A percentile compares a stretch with the other conserved stretches of the same genome.
phyloP scores from a whole-genome alignment of 2,888 invertebrate genomes.

The Antheraea yamamai region DNA sequence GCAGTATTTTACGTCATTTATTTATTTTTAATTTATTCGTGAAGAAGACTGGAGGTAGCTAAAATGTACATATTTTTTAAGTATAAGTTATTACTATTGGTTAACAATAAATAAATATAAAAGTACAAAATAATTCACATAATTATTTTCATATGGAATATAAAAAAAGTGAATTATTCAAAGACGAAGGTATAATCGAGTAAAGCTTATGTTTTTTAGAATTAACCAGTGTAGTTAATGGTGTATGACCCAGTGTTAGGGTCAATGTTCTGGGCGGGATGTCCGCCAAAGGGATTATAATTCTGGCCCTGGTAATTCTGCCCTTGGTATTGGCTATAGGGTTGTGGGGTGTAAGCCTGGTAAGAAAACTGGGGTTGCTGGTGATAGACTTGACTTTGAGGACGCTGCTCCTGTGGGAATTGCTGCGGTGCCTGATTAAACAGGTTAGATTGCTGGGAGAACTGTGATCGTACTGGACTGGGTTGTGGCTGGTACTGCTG shows the following conservation, averaged over 20 bases:
- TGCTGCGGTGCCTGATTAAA: slow-evolving; percentile 62
- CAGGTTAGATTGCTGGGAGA: slow-evolving; percentile 51
- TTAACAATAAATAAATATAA: slow-evolving; percentile 26
- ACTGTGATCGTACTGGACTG: slow-evolving; percentile 42
- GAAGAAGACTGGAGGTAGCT: neutral
- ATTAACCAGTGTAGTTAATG: slow-evolving; percentile 86
- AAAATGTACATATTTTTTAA: neutral
- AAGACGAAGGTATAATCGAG: slow-evolving; percentile 1
- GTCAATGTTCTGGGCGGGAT: slow-evolving; percentile 88
- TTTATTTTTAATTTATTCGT: neutral
- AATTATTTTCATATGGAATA: slow-evolving; percentile 23
- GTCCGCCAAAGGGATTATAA: slow-evolving; percentile 81
- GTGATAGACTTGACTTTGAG: slow-evolving; percentile 71
- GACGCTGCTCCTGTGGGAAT: slow-evolving; percentile 59
- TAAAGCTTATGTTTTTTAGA: slow-evolving; percentile 5
- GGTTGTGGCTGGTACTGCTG: slow-evolving; percentile 40
- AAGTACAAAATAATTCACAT: slow-evolving; percentile 27
- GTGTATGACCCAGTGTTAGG: slow-evolving; percentile 89
- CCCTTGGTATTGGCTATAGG: slow-evolving; percentile 45
- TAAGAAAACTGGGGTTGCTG: slow-evolving; percentile 72
- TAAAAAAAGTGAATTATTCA: slow-evolving; percentile 20
- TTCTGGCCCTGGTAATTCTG: slow-evolving; percentile 55
- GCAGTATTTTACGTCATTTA: neutral
- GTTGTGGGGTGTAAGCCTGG: slow-evolving; percentile 63
- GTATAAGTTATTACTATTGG: neutral